Evolutionary conservation across 2,888 invertebrate species (phyloP).

Genomic region (Eilema griseolum): DNA sequence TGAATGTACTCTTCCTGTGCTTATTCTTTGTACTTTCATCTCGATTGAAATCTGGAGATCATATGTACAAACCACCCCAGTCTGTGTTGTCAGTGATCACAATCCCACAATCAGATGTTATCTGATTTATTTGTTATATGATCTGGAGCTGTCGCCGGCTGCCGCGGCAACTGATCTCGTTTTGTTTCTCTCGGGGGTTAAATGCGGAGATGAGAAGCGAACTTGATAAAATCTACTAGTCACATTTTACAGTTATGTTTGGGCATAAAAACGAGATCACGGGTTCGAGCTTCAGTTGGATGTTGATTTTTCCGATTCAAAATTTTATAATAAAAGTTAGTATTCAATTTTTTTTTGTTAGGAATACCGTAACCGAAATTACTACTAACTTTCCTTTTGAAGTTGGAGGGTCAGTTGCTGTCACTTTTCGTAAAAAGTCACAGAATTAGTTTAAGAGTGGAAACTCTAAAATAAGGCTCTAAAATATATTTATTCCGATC

Average conservation of each 20-base stretch:
- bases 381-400: too few relatives aligned
- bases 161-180: not conserved
- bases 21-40: too few relatives aligned
- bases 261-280: not conserved
- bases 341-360: too few relatives aligned
- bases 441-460: too few relatives aligned
- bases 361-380: too few relatives aligned
- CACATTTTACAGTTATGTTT: not conserved
- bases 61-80: not conserved
- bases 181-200: constrained; percentile 5
- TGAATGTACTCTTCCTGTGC: too few relatives aligned
- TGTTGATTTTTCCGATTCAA: too few relatives aligned
- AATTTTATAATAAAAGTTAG: too few relatives aligned
- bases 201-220: not conserved
- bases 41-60: not conserved
- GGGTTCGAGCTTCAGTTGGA: not conserved
- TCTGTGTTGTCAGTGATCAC: not conserved
- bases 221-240: not conserved
- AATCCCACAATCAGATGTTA: constrained; percentile 8
- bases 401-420: too few relatives aligned
- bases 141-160: not conserved
- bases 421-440: too few relatives aligned
- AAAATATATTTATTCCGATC: too few relatives aligned
- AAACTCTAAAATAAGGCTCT: too few relatives aligned
- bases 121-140: not conserved